These are phyloP conservation scores for Euphydryas editha DNA, from an alignment of 2,888 invertebrate genomes.

Conservation along the genomic window DNA sequence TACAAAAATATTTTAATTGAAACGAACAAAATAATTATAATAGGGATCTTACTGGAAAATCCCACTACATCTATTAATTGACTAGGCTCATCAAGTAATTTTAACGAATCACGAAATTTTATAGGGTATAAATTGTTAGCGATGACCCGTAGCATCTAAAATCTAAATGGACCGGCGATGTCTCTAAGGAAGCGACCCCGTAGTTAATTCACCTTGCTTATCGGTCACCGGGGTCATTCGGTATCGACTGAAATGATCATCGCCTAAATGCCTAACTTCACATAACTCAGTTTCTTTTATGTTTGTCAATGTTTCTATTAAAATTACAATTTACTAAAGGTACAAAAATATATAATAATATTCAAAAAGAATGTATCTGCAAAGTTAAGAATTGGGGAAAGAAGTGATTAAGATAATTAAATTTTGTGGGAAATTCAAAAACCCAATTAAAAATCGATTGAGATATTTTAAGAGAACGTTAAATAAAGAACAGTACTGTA, in stretches of 20 bases:
- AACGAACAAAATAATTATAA: not conserved
- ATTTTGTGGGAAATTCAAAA: no score
- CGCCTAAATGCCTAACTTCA: not conserved
- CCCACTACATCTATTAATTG: not conserved
- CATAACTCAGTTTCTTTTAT: not conserved
- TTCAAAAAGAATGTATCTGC: no score
- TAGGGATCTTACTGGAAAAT: not conserved
- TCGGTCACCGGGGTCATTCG: not conserved
- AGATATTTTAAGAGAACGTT: no score
- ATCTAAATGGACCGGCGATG: constrained; percentile 6
- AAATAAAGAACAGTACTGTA: no score
- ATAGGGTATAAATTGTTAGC: constrained; percentile 2
- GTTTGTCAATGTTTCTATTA: not conserved
- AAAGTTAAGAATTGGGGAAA: no score
- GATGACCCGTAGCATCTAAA: constrained; percentile 11
- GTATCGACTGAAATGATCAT: not conserved
- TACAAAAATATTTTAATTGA: no score
- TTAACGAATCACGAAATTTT: constrained; percentile 36
- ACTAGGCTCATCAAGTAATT: constrained; percentile 29
- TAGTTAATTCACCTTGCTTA: constrained; percentile 10
- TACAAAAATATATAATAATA: no score
- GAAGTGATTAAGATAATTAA: no score
- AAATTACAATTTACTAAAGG: no score
- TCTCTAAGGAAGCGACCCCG: constrained; percentile 10
- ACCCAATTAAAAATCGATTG: no score